phyloP scores from a whole-genome alignment of 2,888 invertebrate species.

The Idaea aversata region DNA sequence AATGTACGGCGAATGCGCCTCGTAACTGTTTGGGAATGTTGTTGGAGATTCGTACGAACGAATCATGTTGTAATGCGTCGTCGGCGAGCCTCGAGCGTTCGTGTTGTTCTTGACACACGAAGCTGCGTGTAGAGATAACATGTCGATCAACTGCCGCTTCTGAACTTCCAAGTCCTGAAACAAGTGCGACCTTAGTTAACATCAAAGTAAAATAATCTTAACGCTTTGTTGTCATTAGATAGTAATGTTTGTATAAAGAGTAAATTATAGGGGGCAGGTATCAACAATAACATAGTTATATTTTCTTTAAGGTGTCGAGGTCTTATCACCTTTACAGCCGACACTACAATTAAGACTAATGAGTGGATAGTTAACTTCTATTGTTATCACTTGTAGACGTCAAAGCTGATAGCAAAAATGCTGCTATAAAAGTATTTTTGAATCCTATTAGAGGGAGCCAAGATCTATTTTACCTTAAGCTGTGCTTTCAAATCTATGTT shows the following conservation, averaged over 20 bases:
- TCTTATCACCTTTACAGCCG: constrained; percentile 28
- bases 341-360: constrained; percentile 37
- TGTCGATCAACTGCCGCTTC: constrained; percentile 87
- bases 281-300: constrained; percentile 3
- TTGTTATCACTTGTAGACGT: constrained; percentile 36
- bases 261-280: background rate
- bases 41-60: constrained; percentile 69
- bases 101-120: constrained; percentile 82
- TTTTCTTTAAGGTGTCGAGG: constrained; percentile 12
- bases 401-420: constrained; percentile 33
- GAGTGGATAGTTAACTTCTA: constrained; percentile 31
- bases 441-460: background rate
- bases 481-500: constrained; percentile 91
- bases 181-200: background rate
- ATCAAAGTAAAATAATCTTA: background rate
- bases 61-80: constrained; percentile 64
- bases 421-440: constrained; percentile 2
- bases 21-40: constrained; percentile 69
- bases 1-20: constrained; percentile 73
- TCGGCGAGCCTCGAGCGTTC: constrained; percentile 64
- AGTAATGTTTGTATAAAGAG: background rate
- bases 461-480: constrained; percentile 72
- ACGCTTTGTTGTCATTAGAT: background rate
- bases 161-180: constrained; percentile 89
- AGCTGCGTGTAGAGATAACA: constrained; percentile 87